These are phyloP conservation scores for Exephanes ischioxanthus DNA, from an alignment of 2,888 invertebrate genomes.

Conservation along the genomic window DNA sequence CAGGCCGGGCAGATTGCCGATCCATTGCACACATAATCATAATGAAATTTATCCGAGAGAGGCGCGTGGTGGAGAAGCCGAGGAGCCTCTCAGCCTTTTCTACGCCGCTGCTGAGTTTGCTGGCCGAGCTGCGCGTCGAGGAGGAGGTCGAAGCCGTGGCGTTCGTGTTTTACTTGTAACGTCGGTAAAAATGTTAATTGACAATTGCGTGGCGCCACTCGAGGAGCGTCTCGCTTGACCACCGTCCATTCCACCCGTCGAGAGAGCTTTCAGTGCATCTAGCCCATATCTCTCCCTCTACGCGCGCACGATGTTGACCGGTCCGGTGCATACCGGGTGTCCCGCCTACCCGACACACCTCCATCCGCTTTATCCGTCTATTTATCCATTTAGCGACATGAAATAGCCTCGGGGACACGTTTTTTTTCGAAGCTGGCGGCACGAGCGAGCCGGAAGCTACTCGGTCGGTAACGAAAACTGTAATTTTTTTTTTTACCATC, in stretches of 20 bases:
- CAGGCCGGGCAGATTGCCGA: slow-evolving; percentile 72
- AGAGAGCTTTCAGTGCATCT: slow-evolving; percentile 47
- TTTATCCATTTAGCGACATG: background rate
- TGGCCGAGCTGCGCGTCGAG: slow-evolving; percentile 25
- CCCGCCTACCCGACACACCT: slow-evolving; percentile 54
- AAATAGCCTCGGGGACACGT: too few species aligned
- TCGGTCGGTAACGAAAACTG: too few species aligned
- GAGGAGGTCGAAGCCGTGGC: slow-evolving; percentile 51
- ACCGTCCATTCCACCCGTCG: slow-evolving; percentile 41
- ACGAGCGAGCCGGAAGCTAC: too few species aligned
- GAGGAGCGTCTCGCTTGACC: slow-evolving; percentile 72
- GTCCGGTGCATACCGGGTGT: slow-evolving; percentile 50
- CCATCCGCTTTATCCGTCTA: background rate
- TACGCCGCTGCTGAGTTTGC: background rate
- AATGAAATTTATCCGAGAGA: slow-evolving; percentile 79
- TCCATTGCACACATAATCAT: slow-evolving; percentile 78
- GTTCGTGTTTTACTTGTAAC: slow-evolving; percentile 80
- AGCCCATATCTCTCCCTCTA: background rate
- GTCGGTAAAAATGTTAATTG: slow-evolving; percentile 84
- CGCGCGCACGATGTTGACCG: background rate
- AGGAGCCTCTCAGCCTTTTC: slow-evolving; percentile 48
- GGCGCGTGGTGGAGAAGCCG: slow-evolving; percentile 38
- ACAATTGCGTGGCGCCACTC: slow-evolving; percentile 83
- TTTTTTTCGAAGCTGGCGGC: too few species aligned
- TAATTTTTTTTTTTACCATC: too few species aligned